A percentile compares a stretch with the other conserved stretches of the same genome.
These are phyloP conservation scores for Keiferia lycopersicella DNA, from an alignment of 2,888 invertebrate genomes.

Conservation along the genomic window DNA sequence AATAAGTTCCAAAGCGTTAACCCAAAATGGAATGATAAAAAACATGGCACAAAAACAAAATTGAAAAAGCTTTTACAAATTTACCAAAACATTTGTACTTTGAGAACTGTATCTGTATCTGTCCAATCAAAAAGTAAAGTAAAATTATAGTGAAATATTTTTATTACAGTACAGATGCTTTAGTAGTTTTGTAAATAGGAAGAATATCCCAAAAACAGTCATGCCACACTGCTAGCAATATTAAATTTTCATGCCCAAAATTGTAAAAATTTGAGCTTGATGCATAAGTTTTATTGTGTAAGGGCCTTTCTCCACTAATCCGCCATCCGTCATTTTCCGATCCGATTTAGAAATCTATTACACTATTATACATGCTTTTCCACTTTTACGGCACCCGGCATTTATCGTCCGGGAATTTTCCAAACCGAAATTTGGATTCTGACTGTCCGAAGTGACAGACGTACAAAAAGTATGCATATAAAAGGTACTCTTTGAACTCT, in stretches of 20 bases:
- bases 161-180: background rate
- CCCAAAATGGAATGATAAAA: slow-evolving; percentile 36
- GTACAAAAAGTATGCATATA: no score
- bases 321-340: no score
- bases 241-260: slow-evolving; percentile 7
- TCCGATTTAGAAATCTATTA: no score
- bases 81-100: slow-evolving; percentile 3
- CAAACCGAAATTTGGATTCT: no score
- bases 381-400: no score
- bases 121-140: background rate
- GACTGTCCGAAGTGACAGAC: no score
- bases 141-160: background rate
- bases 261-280: background rate
- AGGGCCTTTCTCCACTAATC: no score
- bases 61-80: slow-evolving; percentile 28
- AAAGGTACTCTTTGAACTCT: no score
- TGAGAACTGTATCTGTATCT: background rate
- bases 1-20: slow-evolving; percentile 33
- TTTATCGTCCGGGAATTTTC: no score
- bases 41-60: slow-evolving; percentile 26
- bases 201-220: slow-evolving; percentile 32
- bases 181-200: background rate
- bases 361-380: no score
- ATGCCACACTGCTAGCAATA: slow-evolving; percentile 36
- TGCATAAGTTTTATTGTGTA: background rate